Percentiles rank a stretch among this genome's conserved stretches.
phyloP scores from a whole-genome alignment of 2,888 invertebrate species.

The Lapara coniferarum region DNA sequence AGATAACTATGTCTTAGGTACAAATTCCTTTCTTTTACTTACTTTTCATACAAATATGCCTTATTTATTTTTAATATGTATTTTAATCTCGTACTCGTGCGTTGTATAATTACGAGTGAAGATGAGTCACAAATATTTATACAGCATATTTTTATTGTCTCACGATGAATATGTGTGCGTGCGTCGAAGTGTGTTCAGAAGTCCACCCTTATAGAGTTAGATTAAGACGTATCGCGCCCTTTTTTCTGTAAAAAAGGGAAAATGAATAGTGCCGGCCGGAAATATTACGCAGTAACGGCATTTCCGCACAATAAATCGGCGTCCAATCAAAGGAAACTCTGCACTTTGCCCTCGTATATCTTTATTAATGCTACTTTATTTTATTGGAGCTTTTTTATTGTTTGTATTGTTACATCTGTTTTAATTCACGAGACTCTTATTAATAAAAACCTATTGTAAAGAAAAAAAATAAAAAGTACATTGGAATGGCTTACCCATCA shows the following conservation, averaged over 20 bases:
- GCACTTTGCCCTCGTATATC: constrained; percentile 71
- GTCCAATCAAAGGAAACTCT: constrained; percentile 81
- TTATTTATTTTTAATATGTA: too few relatives aligned
- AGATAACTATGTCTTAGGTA: too few relatives aligned
- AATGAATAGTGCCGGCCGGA: constrained; percentile 81
- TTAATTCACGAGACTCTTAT: constrained; percentile 56
- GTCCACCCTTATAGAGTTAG: constrained; percentile 57
- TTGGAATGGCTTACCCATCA: too few relatives aligned
- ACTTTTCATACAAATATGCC: too few relatives aligned
- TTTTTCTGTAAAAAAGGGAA: constrained; percentile 82
- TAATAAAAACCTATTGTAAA: neutral
- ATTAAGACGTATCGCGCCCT: constrained; percentile 82
- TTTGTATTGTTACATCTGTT: constrained; percentile 70
- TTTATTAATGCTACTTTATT: constrained; percentile 81
- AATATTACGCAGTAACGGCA: constrained; percentile 82
- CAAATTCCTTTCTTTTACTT: too few relatives aligned
- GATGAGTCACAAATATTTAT: too few relatives aligned
- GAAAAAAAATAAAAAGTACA: neutral
- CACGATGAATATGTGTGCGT: neutral
- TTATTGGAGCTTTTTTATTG: constrained; percentile 78
- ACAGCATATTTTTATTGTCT: too few relatives aligned
- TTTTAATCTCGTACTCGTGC: too few relatives aligned
- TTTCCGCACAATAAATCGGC: constrained; percentile 84
- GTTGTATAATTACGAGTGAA: too few relatives aligned
- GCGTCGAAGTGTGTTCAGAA: constrained; percentile 1